phyloP scores from a whole-genome alignment of 2,113 vertebrate species.

The Meleagris gallopavo region DNA sequence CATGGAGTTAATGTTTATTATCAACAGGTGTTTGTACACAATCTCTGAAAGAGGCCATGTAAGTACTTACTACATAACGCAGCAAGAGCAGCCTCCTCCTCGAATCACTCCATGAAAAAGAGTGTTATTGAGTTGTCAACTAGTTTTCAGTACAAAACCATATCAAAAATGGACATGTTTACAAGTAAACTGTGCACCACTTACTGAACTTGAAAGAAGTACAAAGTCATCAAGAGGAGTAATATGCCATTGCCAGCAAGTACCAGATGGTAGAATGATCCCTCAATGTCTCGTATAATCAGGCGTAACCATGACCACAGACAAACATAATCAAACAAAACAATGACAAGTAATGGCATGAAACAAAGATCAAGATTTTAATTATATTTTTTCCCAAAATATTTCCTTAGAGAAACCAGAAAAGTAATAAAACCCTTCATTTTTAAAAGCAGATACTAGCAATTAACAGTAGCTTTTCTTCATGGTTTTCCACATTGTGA shows the following conservation, averaged over 20 bases:
- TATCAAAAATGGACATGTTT: not conserved
- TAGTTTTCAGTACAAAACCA: not conserved
- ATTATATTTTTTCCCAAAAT: not conserved
- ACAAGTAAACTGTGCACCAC: not conserved
- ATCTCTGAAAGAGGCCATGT: not conserved
- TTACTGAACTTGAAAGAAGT: not conserved
- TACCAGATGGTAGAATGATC: not conserved
- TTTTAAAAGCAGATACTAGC: not conserved
- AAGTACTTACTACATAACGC: not conserved
- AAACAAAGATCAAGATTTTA: not conserved
- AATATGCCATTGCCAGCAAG: not conserved
- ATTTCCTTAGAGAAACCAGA: not conserved
- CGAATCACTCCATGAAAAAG: not conserved
- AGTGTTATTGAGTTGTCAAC: not conserved
- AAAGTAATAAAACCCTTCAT: not conserved
- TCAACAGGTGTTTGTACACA: not conserved
- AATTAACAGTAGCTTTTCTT: not conserved
- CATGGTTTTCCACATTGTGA: not conserved
- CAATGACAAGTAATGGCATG: not conserved
- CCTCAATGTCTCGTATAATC: not conserved
- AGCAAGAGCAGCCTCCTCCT: not conserved
- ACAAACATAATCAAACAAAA: not conserved
- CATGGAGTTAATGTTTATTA: not conserved
- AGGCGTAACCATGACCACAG: not conserved
- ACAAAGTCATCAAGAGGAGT: not conserved